Evolutionary conservation across 2,113 vertebrate genomes (phyloP).

Genomic region (Plestiodon gilberti): DNA sequence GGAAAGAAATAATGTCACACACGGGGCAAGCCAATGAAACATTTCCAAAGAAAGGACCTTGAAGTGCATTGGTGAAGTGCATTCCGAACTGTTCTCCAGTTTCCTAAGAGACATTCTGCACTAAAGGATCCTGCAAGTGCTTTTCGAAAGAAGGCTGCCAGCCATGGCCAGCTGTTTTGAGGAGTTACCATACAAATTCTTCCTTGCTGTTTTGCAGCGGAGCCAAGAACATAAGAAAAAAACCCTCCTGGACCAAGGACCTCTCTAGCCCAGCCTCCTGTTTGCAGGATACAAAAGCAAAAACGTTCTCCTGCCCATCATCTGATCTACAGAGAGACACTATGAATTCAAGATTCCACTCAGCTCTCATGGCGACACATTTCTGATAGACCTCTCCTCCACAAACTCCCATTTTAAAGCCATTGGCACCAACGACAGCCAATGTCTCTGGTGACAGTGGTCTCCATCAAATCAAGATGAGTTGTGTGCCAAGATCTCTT

Average conservation of each 20-base stretch:
- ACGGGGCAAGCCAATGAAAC: neutral
- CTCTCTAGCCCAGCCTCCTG: neutral
- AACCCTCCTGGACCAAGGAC: neutral
- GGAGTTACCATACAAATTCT: neutral
- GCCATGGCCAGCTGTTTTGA: constrained; percentile 21
- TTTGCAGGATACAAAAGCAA: neutral
- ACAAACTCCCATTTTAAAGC: neutral
- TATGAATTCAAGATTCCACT: neutral
- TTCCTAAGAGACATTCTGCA: neutral
- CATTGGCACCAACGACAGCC: too few relatives aligned
- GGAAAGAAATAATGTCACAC: neutral
- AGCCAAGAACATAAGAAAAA: neutral
- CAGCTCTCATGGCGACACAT: neutral
- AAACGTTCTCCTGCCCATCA: neutral
- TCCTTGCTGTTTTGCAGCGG: neutral
- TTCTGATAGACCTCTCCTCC: neutral
- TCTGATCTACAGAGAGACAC: neutral
- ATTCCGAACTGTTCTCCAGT: neutral
- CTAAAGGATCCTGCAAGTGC: too few relatives aligned
- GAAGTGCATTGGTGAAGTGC: neutral
- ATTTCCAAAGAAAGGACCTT: neutral
- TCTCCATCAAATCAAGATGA: neutral
- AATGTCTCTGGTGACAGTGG: too few relatives aligned
- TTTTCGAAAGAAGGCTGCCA: neutral
- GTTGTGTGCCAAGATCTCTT: neutral